phyloP scores from a whole-genome alignment of 2,113 vertebrate genomes.

The Passer montanus region DNA sequence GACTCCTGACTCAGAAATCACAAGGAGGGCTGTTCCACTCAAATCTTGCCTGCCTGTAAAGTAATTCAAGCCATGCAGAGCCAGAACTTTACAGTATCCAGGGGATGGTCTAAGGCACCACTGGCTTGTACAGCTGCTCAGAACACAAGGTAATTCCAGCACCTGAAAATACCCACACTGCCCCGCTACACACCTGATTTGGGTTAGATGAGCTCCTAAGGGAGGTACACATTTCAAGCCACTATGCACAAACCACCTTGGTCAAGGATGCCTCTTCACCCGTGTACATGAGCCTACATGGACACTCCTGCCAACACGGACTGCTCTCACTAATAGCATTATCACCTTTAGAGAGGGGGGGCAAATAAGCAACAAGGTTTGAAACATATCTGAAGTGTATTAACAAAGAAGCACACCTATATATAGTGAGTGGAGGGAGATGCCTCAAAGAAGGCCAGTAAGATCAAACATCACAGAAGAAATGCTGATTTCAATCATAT shows the following conservation, averaged over 20 bases:
- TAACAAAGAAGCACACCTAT: not conserved
- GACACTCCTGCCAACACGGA: not conserved
- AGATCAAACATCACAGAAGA: not conserved
- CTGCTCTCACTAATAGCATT: not conserved
- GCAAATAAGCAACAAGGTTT: not conserved
- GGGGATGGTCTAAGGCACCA: not conserved
- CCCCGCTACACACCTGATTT: not conserved
- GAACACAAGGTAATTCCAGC: not conserved
- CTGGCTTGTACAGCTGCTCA: rapidly evolving
- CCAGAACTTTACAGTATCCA: not conserved
- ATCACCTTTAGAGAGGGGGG: not conserved
- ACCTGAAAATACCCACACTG: not conserved
- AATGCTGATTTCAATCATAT: not conserved
- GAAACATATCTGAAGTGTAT: not conserved
- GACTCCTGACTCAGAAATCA: not conserved
- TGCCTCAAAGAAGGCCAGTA: not conserved
- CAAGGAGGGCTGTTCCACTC: not conserved
- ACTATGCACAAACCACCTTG: not conserved
- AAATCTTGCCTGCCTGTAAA: not conserved
- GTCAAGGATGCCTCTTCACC: not conserved
- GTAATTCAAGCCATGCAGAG: not conserved
- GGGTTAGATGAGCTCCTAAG: not conserved
- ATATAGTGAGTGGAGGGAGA: not conserved
- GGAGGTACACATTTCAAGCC: not conserved
- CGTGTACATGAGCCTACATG: rapidly evolving